Evolutionary conservation across 2,797 vertebrate species (phyloP).

Genomic region (Zenarchopterus dispar): DNA sequence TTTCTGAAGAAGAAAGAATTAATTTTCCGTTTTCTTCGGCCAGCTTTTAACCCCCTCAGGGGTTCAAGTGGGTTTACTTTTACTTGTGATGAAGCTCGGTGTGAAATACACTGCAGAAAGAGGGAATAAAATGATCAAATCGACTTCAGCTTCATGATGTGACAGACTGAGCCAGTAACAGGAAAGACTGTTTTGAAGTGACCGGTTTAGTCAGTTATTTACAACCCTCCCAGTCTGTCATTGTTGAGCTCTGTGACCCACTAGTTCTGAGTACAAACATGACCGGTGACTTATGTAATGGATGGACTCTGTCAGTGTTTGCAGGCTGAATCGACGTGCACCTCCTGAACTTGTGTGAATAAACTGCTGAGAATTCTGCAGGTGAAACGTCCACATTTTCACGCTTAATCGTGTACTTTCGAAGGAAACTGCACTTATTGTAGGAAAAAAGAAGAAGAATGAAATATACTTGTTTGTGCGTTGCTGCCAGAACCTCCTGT

Average conservation of each 20-base stretch:
- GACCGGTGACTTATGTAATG: conserved; percentile 39
- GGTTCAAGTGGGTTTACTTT: no score
- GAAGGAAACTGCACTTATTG: background rate
- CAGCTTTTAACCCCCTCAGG: no score
- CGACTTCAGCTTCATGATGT: background rate
- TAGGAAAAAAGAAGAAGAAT: conserved; percentile 9
- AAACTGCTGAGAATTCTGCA: conserved; percentile 4
- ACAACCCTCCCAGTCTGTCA: conserved; percentile 20
- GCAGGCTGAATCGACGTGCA: conserved; percentile 11
- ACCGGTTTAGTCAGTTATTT: conserved; percentile 29
- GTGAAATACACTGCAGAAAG: background rate
- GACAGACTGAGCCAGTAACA: background rate
- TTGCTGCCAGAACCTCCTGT: background rate
- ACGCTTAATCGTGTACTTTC: background rate
- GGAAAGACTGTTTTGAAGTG: conserved; percentile 33
- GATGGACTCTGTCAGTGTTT: conserved; percentile 24
- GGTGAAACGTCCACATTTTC: no score
- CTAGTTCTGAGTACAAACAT: conserved; percentile 30
- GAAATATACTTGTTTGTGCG: background rate
- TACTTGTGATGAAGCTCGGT: background rate
- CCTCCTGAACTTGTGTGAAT: conserved; percentile 10
- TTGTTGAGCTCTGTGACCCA: conserved; percentile 38
- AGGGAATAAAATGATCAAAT: background rate
- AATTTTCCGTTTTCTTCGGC: no score
- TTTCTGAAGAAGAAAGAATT: no score